A percentile compares a stretch with the other conserved stretches of the same genome.
Conservation (phyloP, 2,888 invertebrate species). For the Caenorhabditis panamensis region DNA sequence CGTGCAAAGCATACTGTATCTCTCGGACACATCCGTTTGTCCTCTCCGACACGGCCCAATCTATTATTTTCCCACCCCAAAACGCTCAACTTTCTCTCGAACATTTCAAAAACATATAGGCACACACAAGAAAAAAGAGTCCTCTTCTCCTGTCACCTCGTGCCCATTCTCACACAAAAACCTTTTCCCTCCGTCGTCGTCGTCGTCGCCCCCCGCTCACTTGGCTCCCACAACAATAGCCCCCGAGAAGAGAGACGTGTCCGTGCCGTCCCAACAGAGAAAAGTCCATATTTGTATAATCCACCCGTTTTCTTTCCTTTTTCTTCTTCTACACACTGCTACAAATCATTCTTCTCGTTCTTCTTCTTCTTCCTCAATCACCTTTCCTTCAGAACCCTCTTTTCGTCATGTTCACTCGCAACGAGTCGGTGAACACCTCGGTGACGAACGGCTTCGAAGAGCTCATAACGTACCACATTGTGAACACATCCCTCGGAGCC, state of each 20-base stretch:
- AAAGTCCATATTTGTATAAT: slow-evolving; percentile 57
- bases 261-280: neutral
- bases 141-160: slow-evolving; percentile 39
- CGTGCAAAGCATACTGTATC: neutral
- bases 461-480: slow-evolving; percentile 69
- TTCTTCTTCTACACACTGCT: no score
- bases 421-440: slow-evolving; percentile 58
- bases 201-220: slow-evolving; percentile 13
- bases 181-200: slow-evolving; percentile 31
- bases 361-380: neutral
- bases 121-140: slow-evolving; percentile 14
- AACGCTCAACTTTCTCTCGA: slow-evolving; percentile 2
- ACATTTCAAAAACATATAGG: slow-evolving; percentile 16
- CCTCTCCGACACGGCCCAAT: neutral
- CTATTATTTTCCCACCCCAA: slow-evolving; percentile 1
- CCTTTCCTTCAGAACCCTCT: slow-evolving; percentile 7
- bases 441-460: slow-evolving; percentile 61
- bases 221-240: slow-evolving; percentile 43
- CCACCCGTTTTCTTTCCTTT: slow-evolving; percentile 16
- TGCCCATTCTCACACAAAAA: slow-evolving; percentile 53
- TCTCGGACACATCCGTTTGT: neutral
- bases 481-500: slow-evolving; percentile 69
- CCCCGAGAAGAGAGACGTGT: slow-evolving; percentile 28
- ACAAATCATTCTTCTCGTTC: slow-evolving; percentile 30
- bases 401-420: slow-evolving; percentile 51